These are phyloP conservation scores for Ciconia boyciana DNA, from an alignment of 2,113 vertebrate species.

Conservation along the genomic window DNA sequence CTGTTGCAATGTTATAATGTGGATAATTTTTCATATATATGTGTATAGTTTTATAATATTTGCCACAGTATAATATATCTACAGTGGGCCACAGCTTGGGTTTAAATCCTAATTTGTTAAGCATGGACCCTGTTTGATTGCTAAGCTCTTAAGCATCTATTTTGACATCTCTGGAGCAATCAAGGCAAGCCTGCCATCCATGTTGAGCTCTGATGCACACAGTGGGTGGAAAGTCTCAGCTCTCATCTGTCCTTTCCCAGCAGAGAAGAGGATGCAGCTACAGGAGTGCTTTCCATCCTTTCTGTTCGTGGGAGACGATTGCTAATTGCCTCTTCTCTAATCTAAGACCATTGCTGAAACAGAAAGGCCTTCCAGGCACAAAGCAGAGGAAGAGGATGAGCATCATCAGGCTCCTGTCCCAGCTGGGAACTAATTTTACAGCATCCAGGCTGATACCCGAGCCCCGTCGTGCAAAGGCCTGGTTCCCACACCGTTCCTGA, in stretches of 20 bases:
- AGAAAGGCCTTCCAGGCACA: background rate
- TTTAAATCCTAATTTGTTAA: background rate
- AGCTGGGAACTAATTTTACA: background rate
- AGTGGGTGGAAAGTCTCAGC: background rate
- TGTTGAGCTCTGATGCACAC: fast-evolving
- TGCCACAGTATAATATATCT: background rate
- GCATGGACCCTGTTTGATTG: background rate
- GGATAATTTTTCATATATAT: background rate
- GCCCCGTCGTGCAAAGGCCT: background rate
- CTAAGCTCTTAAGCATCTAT: background rate
- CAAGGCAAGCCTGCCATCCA: background rate
- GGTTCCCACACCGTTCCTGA: background rate
- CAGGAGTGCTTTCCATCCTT: background rate
- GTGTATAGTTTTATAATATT: background rate
- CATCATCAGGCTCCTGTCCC: background rate
- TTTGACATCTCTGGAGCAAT: background rate
- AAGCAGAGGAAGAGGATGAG: background rate
- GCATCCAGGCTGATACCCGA: background rate
- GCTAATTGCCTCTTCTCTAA: background rate
- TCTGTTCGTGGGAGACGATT: background rate
- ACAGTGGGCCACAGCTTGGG: background rate
- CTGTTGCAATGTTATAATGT: background rate
- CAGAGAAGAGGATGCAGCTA: background rate
- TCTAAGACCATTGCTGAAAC: background rate
- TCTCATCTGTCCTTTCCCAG: background rate